Conservation (phyloP, 92 coral and sea anemone species). For the Phenganax stokvisi region DNA sequence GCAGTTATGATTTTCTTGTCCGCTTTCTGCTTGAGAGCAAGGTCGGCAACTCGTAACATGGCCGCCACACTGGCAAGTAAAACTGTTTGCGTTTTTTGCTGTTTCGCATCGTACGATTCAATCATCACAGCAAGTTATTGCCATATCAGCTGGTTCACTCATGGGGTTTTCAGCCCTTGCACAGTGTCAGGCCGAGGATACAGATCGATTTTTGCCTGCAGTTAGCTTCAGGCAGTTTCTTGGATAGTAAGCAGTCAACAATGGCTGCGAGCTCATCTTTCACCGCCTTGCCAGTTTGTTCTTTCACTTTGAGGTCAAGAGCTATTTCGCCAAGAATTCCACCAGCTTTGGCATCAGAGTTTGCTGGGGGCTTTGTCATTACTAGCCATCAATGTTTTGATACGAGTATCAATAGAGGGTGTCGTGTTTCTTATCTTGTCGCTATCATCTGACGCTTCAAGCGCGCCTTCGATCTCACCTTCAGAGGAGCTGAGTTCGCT, state of each 20-base stretch:
- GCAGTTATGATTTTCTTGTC: conserved; percentile 12
- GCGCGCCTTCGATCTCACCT: neutral
- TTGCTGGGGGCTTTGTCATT: neutral
- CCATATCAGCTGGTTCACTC: conserved; percentile 4
- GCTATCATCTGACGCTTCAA: neutral
- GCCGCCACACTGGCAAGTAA: conserved; percentile 14
- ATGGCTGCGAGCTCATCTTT: conserved; percentile 19
- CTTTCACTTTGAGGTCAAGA: neutral
- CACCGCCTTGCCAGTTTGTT: conserved; percentile 26
- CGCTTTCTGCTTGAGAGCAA: conserved; percentile 1
- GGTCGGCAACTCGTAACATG: conserved; percentile 15
- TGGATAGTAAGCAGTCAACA: neutral
- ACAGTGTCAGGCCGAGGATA: conserved; percentile 10
- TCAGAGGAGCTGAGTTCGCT: neutral
- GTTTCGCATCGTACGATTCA: conserved; percentile 9
- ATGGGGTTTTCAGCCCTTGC: neutral
- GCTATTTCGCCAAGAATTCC: neutral
- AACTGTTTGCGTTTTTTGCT: conserved; percentile 14
- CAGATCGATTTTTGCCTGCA: conserved; percentile 18
- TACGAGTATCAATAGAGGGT: conserved; percentile 13
- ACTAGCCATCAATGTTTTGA: neutral
- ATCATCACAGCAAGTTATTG: neutral
- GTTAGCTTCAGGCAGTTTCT: conserved; percentile 6
- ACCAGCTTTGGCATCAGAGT: no score
- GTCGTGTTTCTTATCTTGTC: neutral